Percentiles rank a stretch among this genome's conserved stretches.
phyloP scores from a whole-genome alignment of 1,140 invertebrate genomes.

The Tetramorium simillimum region DNA sequence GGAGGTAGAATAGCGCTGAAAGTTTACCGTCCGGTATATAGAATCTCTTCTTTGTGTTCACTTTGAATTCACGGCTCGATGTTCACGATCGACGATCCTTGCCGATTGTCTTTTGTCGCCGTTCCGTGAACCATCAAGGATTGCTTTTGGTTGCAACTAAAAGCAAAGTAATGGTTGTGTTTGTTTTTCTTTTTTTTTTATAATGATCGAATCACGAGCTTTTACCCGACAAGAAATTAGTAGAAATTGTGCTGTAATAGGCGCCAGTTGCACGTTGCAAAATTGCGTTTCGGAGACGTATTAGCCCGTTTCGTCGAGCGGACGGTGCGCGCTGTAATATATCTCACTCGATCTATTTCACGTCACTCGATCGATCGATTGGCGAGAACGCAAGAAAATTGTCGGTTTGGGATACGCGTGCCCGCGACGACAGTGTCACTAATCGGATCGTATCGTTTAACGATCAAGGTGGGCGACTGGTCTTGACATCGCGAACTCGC shows the following conservation, averaged over 20 bases:
- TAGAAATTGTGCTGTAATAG: not conserved
- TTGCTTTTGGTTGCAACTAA: not conserved
- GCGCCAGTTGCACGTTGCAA: not conserved
- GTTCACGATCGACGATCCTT: slow-evolving; percentile 10
- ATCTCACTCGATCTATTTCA: slow-evolving; percentile 29
- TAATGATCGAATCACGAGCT: not conserved
- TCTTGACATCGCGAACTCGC: not conserved
- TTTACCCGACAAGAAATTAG: not conserved
- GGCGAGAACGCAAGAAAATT: not conserved
- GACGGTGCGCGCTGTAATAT: not conserved
- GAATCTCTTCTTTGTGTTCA: slow-evolving; percentile 48
- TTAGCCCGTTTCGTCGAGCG: not conserved
- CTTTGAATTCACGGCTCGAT: slow-evolving; percentile 47
- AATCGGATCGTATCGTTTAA: slow-evolving; percentile 23
- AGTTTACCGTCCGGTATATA: slow-evolving; percentile 34
- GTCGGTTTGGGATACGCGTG: not conserved
- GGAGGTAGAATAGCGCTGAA: slow-evolving; percentile 44
- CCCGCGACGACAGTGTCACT: not conserved
- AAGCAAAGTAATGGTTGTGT: not conserved
- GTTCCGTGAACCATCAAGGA: not conserved
- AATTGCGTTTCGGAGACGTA: not conserved
- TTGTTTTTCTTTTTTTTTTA: not conserved
- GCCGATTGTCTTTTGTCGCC: not conserved
- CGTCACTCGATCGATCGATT: slow-evolving; percentile 39
- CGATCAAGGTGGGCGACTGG: slow-evolving; percentile 18